Evolutionary conservation across 2,113 vertebrate species (phyloP).

Genomic region (Catagonus wagneri): DNA sequence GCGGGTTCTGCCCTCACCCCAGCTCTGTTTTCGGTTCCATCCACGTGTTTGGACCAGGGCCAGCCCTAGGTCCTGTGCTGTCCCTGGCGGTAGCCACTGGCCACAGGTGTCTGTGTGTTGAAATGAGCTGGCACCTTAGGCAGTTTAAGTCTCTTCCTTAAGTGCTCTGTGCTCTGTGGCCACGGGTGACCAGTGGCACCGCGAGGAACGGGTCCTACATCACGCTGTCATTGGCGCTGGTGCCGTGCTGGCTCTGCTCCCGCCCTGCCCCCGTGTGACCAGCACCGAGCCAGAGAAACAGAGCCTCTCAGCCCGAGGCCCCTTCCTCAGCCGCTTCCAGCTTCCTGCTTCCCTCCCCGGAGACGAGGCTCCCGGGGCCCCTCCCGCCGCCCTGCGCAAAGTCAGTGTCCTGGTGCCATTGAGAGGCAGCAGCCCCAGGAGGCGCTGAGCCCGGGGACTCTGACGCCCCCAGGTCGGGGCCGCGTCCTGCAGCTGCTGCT

Average conservation of each 20-base stretch:
- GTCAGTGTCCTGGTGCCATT: neutral
- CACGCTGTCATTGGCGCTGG: fast-evolving
- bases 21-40: neutral
- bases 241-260: fast-evolving
- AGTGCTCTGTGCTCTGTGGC: neutral
- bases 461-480: fast-evolving
- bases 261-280: neutral
- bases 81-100: too few relatives aligned
- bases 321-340: neutral
- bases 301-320: neutral
- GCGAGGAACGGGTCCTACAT: fast-evolving
- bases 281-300: neutral
- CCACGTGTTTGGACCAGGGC: neutral
- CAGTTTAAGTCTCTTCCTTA: neutral
- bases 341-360: neutral
- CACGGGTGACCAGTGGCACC: fast-evolving
- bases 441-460: neutral
- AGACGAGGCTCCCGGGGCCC: neutral
- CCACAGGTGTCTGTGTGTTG: neutral
- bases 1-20: fast-evolving
- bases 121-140: neutral
- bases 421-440: fast-evolving
- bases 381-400: neutral
- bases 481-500: neutral
- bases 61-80: fast-evolving